Evolutionary conservation across 1,140 invertebrate genomes (phyloP), one percentile per base, ranked within the genome.

Genomic region (Drosophila chauvacae): DNA sequence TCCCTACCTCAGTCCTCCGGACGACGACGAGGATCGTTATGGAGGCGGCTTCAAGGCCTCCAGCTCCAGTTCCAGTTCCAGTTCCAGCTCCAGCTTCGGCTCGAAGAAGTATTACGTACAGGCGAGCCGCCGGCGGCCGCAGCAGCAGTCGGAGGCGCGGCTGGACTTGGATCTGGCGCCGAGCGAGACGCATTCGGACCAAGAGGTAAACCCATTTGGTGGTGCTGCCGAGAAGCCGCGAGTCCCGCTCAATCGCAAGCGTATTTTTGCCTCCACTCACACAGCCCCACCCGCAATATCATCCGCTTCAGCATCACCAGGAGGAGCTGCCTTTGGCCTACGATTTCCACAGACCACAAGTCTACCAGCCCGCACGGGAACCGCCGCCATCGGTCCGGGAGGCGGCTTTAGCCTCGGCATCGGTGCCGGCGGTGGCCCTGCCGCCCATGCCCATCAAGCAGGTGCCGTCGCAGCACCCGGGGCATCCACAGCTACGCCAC

Each of bases 361-460:
- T 66, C 71, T 79, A 73, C 82, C 77, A 74, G 78, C 73, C 30
- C 62, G 77, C 62, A 71, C 75, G 63, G 73, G 71, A 81, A 70
- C 81, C 30, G 68, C 82, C 35, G 71, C 70, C 35, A 30, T 64
- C 44, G 33, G 61, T 18, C 45, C 61, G 30, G 64, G 33, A 53
- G 35, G 20, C 48, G 33, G 37, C 9, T 61, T 37, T 62, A 30
- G 58, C 42, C 18, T 39, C 59, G 51, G 53, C 37, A 47, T 35
- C n/a, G 60, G 66, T 50, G 63, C 65, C 68, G 61, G 69, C 53
- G 64, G 61, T 62, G 48, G 58, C 77, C 70, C 62, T 88, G 72
- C 84, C 85, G 39, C 91, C 91, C 76, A 90, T 90, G 75, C 88
- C 86, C 76, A 92, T 77, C 80, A 94, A 94, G 90, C 93, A 94